A percentile compares a stretch with the other conserved stretches of the same genome.
phyloP scores from a whole-genome alignment of 2,888 invertebrate genomes.

The Pseudococcus longispinus region DNA sequence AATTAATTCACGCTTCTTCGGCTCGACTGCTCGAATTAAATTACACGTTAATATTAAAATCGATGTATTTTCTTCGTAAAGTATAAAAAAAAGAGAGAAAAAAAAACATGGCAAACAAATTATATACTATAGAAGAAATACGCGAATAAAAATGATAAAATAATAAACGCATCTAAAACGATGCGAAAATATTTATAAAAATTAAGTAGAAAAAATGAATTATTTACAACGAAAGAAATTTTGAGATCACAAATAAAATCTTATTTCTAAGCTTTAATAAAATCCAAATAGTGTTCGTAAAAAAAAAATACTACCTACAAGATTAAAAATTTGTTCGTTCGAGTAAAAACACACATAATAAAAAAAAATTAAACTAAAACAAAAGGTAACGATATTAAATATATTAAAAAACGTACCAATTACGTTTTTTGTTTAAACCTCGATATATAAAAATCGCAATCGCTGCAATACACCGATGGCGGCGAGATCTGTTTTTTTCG shows the following conservation, averaged over 20 bases:
- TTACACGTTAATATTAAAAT: background rate
- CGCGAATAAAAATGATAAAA: background rate
- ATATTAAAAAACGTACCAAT: background rate
- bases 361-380: background rate
- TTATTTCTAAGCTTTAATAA: background rate
- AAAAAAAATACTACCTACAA: background rate
- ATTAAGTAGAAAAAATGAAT: conserved; percentile 29
- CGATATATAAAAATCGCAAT: conserved; percentile 93
- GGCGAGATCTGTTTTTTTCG: conserved; percentile 81
- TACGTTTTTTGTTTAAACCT: conserved; percentile 72
- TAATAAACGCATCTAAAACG: conserved; percentile 31
- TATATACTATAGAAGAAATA: background rate
- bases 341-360: background rate
- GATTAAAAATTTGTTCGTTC: background rate
- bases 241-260: conserved; percentile 31
- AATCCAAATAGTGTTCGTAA: background rate
- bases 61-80: conserved; percentile 43
- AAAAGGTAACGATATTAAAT: conserved; percentile 14
- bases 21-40: background rate
- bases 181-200: background rate
- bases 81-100: background rate
- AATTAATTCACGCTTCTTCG: background rate
- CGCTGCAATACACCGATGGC: conserved; percentile 83
- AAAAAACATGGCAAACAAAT: conserved; percentile 45
- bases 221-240: conserved; percentile 41